These are phyloP conservation scores for Vimba vimba DNA, from an alignment of 2,113 vertebrate species.

Conservation along the genomic window DNA sequence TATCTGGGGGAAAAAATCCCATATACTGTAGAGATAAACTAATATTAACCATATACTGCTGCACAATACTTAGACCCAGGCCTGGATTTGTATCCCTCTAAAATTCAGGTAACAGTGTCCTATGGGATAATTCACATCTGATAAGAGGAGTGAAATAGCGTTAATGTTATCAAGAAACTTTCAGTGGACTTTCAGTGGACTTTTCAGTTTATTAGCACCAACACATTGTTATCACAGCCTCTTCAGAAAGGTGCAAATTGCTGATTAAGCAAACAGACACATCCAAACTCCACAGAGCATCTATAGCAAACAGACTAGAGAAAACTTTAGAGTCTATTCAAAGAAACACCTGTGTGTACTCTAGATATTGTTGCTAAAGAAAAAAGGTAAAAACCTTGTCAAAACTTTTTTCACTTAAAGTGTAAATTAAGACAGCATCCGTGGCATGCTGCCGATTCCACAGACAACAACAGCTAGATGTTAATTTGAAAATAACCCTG, in stretches of 20 bases:
- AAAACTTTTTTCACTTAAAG: not conserved
- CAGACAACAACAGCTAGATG: not conserved
- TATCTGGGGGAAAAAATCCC: not conserved
- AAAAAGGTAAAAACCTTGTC: not conserved
- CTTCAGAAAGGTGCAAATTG: constrained; percentile 44
- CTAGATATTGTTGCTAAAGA: not conserved
- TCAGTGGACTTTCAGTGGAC: not conserved
- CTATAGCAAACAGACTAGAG: not conserved
- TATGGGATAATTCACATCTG: constrained; percentile 34
- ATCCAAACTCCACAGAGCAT: constrained; percentile 26
- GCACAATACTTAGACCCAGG: not conserved
- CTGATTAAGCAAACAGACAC: constrained; percentile 41
- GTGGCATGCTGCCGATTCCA: not conserved
- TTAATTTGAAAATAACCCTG: not conserved
- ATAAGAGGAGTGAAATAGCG: constrained; percentile 18
- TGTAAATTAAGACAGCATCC: not conserved
- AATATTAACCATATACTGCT: not conserved
- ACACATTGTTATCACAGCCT: not conserved
- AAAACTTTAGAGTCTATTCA: not conserved
- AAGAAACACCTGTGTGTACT: not conserved
- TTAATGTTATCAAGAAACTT: constrained; percentile 15
- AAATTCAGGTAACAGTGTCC: constrained; percentile 1
- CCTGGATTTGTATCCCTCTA: not conserved
- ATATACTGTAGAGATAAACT: not conserved
- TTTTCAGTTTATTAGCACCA: constrained; percentile 15